A percentile compares a stretch with the other conserved stretches of the same genome.
These are phyloP conservation scores for Lota lota DNA, from an alignment of 2,113 vertebrate genomes.

Conservation along the genomic window DNA sequence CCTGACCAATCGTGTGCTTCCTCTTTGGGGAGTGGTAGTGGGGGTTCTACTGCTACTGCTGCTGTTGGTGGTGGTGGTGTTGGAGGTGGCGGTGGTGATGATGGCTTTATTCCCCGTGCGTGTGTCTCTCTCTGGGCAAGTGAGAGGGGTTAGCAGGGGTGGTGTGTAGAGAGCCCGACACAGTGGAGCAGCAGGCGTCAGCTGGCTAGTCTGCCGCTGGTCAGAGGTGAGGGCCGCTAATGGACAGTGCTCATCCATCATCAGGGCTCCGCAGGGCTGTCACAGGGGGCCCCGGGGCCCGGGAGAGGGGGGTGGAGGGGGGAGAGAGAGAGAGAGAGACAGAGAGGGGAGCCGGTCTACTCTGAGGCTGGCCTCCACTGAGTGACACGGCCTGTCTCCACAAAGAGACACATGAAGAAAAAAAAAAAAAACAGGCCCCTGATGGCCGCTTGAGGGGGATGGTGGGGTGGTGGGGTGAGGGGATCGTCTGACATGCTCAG, in stretches of 20 bases:
- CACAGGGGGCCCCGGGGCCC: conserved; percentile 48
- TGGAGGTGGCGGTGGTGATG: conserved; percentile 47
- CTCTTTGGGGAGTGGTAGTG: too few relatives aligned
- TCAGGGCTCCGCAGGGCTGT: conserved; percentile 71
- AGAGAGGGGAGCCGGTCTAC: conserved; percentile 50
- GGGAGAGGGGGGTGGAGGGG: conserved; percentile 18
- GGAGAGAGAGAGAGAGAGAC: conserved; percentile 9
- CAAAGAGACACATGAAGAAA: conserved; percentile 30
- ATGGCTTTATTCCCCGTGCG: conserved; percentile 72
- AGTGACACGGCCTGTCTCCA: conserved; percentile 65
- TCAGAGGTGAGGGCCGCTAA: conserved; percentile 78
- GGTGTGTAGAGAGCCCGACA: conserved; percentile 44
- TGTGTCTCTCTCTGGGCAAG: conserved; percentile 45
- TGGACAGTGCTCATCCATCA: conserved; percentile 81
- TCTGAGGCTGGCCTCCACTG: conserved; percentile 62
- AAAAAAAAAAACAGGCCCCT: neutral
- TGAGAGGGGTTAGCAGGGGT: conserved; percentile 51
- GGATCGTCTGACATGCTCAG: neutral
- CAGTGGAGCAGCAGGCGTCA: conserved; percentile 71
- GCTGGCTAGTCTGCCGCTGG: conserved; percentile 69
- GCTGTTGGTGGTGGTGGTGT: conserved; percentile 38
- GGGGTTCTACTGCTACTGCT: too few relatives aligned
- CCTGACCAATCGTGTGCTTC: conserved; percentile 2
- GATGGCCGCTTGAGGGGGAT: neutral
- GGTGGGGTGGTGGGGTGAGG: neutral